Base-by-base conservation (phyloP, 2,113 vertebrate species). In the Pomatostomus ruficeps region DNA sequence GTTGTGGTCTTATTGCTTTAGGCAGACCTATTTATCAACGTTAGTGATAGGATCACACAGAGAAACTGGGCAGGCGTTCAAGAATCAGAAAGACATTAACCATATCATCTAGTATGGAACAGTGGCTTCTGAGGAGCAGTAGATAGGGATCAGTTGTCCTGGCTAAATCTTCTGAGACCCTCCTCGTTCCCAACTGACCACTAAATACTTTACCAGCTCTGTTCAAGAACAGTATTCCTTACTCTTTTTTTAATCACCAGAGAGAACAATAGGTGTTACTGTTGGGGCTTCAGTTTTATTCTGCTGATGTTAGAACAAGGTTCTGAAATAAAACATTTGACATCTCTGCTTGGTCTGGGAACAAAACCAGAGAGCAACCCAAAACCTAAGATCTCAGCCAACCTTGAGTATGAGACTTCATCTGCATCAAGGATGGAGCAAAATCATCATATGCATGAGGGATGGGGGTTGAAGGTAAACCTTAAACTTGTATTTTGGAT, bases 11-110 rank as follows among this genome's bases (percentile, higher is more conserved):
- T 95, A 91, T 52, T 87, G 91, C 89, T 92, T 88, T 89, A 91
- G 84, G 94, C 92, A 93, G 84, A 75, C 40, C 57, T 89, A 79
- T 94, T 95, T 96, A 91, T 96, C 96, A 91, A 33, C 0, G 5
- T 71, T 91, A 80, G 88, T 86, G 91, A 95, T 83, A 91, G 75
- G 46, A 88, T 94, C 94, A 80, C 83, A 72, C 78, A 86, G 74
- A 89, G 85, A 93, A 93, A 73, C 89, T 49, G 78, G 87, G 87
- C 78, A 91, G 43, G n/a, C 2, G 0, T 66, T 93, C 88, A 94
- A 88, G 89, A 96, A 76, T 36, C 74, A 62, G 66, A 79, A 45
- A 79, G 40, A 25, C 51, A 77, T 89, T 95, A 79, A 70, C 85
- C 42, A 20, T 12, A n/a, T 66, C 0, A 0, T 36, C 35, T 42